Percentiles rank a stretch among this genome's conserved stretches.
Conservation (phyloP, 2,888 invertebrate species). For the Aphodius sticticus region DNA sequence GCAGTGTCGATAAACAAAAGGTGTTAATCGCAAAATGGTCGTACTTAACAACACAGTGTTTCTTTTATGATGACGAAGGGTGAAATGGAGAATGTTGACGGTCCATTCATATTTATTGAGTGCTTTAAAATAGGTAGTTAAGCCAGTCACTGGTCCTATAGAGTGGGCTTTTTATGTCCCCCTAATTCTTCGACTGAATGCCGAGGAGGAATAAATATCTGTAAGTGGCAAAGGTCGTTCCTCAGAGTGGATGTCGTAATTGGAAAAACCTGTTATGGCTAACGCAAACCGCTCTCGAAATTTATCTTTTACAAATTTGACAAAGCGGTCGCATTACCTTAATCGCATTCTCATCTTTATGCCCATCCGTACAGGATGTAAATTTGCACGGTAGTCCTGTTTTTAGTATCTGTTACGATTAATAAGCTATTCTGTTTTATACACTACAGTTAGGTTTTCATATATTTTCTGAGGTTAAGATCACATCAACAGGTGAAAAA, state of each 20-base stretch:
- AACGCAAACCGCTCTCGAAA: background rate
- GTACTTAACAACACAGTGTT: background rate
- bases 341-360: background rate
- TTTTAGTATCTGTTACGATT: background rate
- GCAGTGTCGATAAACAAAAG: background rate
- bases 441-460: no score
- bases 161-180: conserved; percentile 25
- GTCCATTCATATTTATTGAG: conserved; percentile 23
- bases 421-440: no score
- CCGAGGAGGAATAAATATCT: conserved; percentile 23
- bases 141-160: conserved; percentile 12
- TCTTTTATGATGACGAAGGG: background rate
- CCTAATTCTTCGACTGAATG: conserved; percentile 23
- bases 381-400: background rate
- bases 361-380: background rate
- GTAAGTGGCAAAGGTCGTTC: conserved; percentile 19
- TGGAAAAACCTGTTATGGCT: background rate
- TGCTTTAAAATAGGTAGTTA: conserved; percentile 26
- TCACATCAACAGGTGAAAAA: no score
- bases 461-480: no score
- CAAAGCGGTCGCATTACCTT: background rate
- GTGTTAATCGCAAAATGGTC: background rate
- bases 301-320: conserved; percentile 4
- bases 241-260: background rate
- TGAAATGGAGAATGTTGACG: conserved; percentile 4